A percentile compares a stretch with the other conserved stretches of the same genome.
Conservation (phyloP, 1,140 invertebrate species). For the Calosoma granatense region DNA sequence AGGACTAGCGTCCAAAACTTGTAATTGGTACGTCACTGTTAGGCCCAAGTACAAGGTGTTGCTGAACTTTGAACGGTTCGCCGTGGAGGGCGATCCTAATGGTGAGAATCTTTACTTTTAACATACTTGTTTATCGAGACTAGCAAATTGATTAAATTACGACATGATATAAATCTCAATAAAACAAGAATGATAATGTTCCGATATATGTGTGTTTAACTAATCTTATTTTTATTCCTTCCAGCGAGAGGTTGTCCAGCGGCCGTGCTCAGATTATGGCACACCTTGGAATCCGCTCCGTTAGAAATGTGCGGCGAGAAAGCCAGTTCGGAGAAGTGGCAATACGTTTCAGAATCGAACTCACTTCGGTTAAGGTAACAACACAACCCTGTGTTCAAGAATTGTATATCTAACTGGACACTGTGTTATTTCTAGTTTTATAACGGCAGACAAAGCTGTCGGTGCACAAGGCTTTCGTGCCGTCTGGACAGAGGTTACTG, state of each 20-base stretch:
- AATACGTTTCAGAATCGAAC: slow-evolving; percentile 76
- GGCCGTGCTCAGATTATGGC: slow-evolving; percentile 81
- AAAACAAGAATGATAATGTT: no score
- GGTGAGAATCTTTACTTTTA: slow-evolving; percentile 41
- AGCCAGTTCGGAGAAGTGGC: slow-evolving; percentile 57
- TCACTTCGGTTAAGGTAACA: slow-evolving; percentile 65
- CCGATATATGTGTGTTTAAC: neutral
- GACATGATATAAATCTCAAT: no score
- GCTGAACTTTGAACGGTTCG: slow-evolving; percentile 78
- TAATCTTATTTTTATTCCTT: slow-evolving; percentile 12
- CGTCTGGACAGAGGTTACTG: slow-evolving; percentile 78
- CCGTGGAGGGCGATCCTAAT: slow-evolving; percentile 77
- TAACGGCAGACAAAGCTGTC: slow-evolving; percentile 73
- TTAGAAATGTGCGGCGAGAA: slow-evolving; percentile 85
- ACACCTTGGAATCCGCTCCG: slow-evolving; percentile 57
- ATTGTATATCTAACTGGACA: slow-evolving; percentile 19
- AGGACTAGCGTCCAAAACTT: slow-evolving; percentile 67
- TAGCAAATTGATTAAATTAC: slow-evolving; percentile 1
- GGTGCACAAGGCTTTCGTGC: slow-evolving; percentile 75
- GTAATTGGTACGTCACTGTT: slow-evolving; percentile 87
- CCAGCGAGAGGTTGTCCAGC: slow-evolving; percentile 79
- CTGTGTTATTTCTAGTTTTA: slow-evolving; percentile 51
- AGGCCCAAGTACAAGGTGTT: slow-evolving; percentile 69
- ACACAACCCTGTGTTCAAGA: slow-evolving; percentile 3
- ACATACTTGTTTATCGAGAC: neutral